Percentiles rank a stretch among this genome's conserved stretches.
Conservation (phyloP, 2,113 vertebrate species). For the Lepidothrix coronata region DNA sequence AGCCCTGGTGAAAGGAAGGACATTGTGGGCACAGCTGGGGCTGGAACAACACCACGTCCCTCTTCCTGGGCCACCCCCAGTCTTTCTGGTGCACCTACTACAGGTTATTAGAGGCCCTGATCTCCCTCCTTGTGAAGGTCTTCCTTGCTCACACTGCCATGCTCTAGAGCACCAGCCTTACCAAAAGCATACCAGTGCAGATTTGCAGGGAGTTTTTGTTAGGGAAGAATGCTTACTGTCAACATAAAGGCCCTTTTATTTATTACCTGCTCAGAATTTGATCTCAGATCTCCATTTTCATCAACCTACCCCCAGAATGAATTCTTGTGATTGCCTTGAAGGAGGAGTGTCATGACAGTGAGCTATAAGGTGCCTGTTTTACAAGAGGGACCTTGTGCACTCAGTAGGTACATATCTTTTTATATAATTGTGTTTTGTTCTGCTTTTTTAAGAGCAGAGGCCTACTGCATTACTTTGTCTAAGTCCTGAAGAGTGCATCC, state of each 20-base stretch:
- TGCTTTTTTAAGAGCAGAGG: not conserved
- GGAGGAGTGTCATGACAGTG: not conserved
- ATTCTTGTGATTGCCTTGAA: not conserved
- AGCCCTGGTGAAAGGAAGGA: not conserved
- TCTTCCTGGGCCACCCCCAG: not conserved
- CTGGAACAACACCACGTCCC: not conserved
- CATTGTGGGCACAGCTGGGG: not conserved
- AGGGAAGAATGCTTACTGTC: not conserved
- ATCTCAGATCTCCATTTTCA: not conserved
- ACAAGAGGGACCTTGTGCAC: not conserved
- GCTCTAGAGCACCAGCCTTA: not conserved
- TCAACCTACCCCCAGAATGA: not conserved
- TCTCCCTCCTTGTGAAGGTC: not conserved
- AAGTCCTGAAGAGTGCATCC: not conserved
- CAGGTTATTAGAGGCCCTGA: not conserved
- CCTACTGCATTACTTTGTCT: accelerated
- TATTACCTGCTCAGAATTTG: not conserved
- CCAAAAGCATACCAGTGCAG: not conserved
- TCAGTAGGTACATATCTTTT: not conserved
- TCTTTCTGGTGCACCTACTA: accelerated
- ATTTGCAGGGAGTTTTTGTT: not conserved
- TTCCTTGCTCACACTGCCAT: accelerated
- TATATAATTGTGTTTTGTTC: accelerated
- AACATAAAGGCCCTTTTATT: not conserved
- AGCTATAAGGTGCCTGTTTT: not conserved